Base-by-base conservation (phyloP, 2,797 vertebrate species). In the Perdix hodgsoniae region DNA sequence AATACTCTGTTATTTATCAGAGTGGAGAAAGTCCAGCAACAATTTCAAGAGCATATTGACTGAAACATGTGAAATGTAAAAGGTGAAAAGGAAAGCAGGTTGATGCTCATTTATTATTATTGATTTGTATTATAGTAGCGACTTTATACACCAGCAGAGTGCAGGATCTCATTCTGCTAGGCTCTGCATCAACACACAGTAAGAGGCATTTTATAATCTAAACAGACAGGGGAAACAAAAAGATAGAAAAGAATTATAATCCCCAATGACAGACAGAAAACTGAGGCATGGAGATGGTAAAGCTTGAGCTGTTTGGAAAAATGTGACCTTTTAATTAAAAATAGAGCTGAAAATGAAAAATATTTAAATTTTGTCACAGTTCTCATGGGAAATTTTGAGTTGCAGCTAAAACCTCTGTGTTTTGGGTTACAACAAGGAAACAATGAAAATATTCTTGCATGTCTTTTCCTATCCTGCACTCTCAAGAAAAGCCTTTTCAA, bases 241-340 rank as follows among this genome's bases (percentile, higher is more conserved):
- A 73, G 40, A 52, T 31, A 52, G 64, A 88, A 91, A 91, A 90
- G 24, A 87, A 90, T 86, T 91, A 82, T 82, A 91, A 90, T 91
- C 80, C 83, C 93, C 88, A 90, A 76, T 82, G 89, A 76, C 74
- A 91, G 61, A 66, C 59, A 75, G 60, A 85, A 44, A 96, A 79
- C 60, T 88, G 60, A 92, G 74, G 47, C 89, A 95, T 39, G 93
- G 70, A 90, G 66, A 88, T 54, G 76, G 85, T 64, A 90, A 95
- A 90, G 87, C 85, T 88, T 83, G 76, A 94, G 76, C 56, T 76
- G 49, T 75, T 88, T 74, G 33, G 60, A 90, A 93, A 93, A 95
- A 83, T 81, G 67, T 93, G 87, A 93, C 92, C 91, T 92, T 95
- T 95, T 87, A 94, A 94, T 94, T 94, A 94, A 95, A 96, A 95